Conservation (phyloP, 2,113 vertebrate genomes). For the Xyrauchen texanus region DNA sequence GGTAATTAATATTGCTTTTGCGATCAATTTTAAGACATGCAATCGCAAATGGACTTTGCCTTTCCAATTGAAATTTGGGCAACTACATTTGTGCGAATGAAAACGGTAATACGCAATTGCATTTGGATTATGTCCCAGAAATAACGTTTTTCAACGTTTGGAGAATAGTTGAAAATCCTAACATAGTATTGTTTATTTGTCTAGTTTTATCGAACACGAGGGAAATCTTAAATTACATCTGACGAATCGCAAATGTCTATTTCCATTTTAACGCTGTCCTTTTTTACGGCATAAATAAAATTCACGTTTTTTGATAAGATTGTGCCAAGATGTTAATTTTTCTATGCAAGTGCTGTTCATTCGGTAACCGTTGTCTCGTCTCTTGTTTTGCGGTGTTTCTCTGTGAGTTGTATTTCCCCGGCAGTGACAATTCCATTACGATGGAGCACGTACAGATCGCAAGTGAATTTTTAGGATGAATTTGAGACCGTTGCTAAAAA, state of each 20-base stretch:
- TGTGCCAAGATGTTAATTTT: constrained; percentile 78
- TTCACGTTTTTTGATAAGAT: constrained; percentile 67
- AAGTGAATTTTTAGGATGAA: background rate
- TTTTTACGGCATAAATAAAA: constrained; percentile 69
- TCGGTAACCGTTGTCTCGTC: constrained; percentile 61
- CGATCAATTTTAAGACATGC: no score
- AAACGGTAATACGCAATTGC: no score
- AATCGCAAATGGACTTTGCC: no score
- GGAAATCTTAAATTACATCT: constrained; percentile 9
- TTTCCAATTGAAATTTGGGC: no score
- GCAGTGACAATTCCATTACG: background rate
- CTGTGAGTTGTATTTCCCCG: no score
- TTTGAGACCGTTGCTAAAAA: background rate
- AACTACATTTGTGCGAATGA: no score
- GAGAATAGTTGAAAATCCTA: background rate
- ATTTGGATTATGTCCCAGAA: no score
- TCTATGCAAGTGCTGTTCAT: constrained; percentile 69
- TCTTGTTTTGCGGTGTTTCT: background rate
- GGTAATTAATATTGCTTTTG: no score
- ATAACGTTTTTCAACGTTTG: no score
- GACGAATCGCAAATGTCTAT: background rate
- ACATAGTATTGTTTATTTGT: background rate
- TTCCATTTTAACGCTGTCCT: constrained; percentile 59
- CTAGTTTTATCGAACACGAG: constrained; percentile 3
- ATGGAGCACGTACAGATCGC: no score